Evolutionary conservation across 2,797 vertebrate genomes (phyloP).

Genomic region (Halcyon badia): DNA sequence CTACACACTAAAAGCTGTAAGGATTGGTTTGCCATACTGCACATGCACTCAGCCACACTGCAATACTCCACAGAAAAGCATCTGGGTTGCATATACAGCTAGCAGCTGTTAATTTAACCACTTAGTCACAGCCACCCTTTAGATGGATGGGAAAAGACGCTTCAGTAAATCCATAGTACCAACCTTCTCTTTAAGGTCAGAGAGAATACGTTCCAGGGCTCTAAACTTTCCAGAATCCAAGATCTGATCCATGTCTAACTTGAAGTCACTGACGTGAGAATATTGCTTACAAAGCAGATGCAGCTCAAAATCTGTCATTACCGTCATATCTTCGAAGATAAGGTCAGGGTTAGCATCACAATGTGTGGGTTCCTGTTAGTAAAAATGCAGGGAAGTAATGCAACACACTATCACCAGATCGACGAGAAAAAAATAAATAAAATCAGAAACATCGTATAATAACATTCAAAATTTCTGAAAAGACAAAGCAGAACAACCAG

Average conservation of each 20-base stretch:
- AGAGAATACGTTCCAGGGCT: conserved; percentile 85
- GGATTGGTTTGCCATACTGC: background rate
- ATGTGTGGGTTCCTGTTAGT: conserved; percentile 92
- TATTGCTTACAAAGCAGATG: conserved; percentile 93
- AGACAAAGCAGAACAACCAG: background rate
- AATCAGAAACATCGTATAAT: background rate
- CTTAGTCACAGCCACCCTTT: background rate
- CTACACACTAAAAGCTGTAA: background rate
- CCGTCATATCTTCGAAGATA: conserved; percentile 97
- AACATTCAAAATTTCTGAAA: background rate
- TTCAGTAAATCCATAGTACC: background rate
- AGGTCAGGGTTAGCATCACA: conserved; percentile 90
- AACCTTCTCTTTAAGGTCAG: conserved; percentile 88
- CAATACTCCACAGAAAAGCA: background rate
- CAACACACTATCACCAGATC: background rate
- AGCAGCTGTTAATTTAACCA: background rate
- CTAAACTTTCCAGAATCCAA: conserved; percentile 96
- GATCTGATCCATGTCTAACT: conserved; percentile 86
- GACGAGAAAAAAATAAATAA: background rate
- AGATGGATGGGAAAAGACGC: background rate
- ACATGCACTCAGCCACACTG: background rate
- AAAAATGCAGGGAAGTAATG: conserved; percentile 25
- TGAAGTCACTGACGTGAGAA: conserved; percentile 85
- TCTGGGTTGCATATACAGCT: background rate
- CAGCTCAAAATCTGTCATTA: conserved; percentile 98